Conservation (phyloP, 2,797 vertebrate genomes). For the Trachops cirrhosus region DNA sequence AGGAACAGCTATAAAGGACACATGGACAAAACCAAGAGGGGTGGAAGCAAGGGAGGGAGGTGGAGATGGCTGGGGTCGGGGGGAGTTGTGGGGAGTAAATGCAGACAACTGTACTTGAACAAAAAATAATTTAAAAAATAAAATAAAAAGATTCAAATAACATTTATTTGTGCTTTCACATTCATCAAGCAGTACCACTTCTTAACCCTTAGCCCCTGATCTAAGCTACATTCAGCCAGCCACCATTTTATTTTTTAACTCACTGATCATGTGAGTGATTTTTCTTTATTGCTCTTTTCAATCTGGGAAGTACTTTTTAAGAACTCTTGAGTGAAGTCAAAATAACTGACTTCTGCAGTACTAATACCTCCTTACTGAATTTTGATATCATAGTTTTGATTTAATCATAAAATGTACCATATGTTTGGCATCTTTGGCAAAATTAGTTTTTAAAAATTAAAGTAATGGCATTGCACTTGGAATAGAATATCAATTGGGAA, state of each 20-base stretch:
- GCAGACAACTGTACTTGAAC: too few species aligned
- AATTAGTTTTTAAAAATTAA: slow-evolving; percentile 60
- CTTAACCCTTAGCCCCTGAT: not conserved
- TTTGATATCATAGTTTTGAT: slow-evolving; percentile 71
- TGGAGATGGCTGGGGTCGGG: too few species aligned
- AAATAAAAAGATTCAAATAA: slow-evolving; percentile 24
- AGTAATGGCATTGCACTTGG: slow-evolving; percentile 70
- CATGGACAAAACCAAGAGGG: too few species aligned
- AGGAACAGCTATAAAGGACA: too few species aligned
- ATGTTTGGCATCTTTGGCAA: slow-evolving; percentile 73
- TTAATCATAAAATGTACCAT: slow-evolving; percentile 71
- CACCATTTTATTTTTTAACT: not conserved
- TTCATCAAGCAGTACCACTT: not conserved
- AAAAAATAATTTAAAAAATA: not conserved
- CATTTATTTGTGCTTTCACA: not conserved
- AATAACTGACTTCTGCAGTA: slow-evolving; percentile 1
- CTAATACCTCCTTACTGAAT: slow-evolving; percentile 51
- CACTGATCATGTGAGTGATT: not conserved
- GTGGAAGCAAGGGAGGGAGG: too few species aligned
- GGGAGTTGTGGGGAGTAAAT: too few species aligned
- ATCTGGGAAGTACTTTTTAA: slow-evolving; percentile 8
- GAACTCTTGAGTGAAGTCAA: not conserved
- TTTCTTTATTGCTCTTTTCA: slow-evolving; percentile 43
- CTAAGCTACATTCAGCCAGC: not conserved
- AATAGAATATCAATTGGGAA: slow-evolving; percentile 70